A percentile compares a stretch with the other conserved stretches of the same genome.
Conservation (phyloP, 1,140 invertebrate species). For the Theocolax elegans region DNA sequence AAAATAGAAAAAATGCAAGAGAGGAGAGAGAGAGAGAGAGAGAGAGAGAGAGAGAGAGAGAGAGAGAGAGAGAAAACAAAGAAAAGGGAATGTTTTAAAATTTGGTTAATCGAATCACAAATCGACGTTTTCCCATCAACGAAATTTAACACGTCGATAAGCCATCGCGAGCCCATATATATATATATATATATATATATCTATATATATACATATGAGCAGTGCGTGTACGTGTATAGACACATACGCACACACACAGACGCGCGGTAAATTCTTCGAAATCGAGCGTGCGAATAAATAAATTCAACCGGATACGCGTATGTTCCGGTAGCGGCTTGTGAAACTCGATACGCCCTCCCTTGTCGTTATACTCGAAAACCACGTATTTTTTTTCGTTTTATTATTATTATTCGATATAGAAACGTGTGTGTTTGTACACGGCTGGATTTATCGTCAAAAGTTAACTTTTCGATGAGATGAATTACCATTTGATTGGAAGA, state of each 20-base stretch:
- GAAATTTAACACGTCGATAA: slow-evolving; percentile 13
- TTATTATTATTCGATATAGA: background rate
- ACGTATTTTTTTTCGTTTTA: background rate
- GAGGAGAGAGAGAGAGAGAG: background rate
- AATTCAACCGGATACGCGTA: background rate
- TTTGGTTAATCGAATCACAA: background rate
- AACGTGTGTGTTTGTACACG: too few relatives aligned
- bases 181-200: slow-evolving; percentile 22
- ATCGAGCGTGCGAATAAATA: too few relatives aligned
- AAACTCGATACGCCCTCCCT: slow-evolving; percentile 3
- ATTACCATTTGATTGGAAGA: too few relatives aligned
- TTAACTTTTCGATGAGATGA: too few relatives aligned
- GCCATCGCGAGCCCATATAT: slow-evolving; percentile 10
- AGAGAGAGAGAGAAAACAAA: background rate
- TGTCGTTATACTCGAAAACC: background rate
- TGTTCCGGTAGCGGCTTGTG: background rate
- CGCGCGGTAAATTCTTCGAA: too few relatives aligned
- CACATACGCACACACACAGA: too few relatives aligned
- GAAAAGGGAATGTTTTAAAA: background rate
- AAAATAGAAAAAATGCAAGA: background rate
- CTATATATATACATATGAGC: too few relatives aligned
- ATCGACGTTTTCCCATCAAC: background rate
- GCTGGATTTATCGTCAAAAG: too few relatives aligned
- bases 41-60: background rate
- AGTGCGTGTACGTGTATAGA: slow-evolving; percentile 1